phyloP scores from a whole-genome alignment of 2,888 invertebrate species.

The Amphipyra tragopoginis region DNA sequence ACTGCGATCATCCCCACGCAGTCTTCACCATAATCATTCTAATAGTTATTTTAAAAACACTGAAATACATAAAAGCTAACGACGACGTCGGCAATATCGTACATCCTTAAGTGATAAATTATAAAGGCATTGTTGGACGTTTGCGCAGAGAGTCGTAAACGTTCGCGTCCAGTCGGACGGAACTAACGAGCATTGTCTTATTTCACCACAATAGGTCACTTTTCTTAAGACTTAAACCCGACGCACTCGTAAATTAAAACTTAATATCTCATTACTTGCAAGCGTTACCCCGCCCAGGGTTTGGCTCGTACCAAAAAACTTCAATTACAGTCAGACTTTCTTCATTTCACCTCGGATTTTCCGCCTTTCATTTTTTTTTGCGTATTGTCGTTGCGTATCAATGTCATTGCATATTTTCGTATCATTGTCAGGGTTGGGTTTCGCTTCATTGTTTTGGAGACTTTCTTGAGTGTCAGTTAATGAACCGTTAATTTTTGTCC shows the following conservation, averaged over 20 bases:
- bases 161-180: slow-evolving; percentile 79
- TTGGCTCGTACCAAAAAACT: slow-evolving; percentile 77
- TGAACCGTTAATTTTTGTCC: slow-evolving; percentile 4
- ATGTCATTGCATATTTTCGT: slow-evolving; percentile 28
- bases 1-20: slow-evolving; percentile 3
- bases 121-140: slow-evolving; percentile 82
- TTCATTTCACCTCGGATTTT: slow-evolving; percentile 51
- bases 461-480: slow-evolving; percentile 4
- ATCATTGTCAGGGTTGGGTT: neutral
- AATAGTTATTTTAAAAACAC: slow-evolving; percentile 43
- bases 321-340: slow-evolving; percentile 65
- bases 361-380: slow-evolving; percentile 27
- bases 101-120: slow-evolving; percentile 82
- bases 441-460: slow-evolving; percentile 1
- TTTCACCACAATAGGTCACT: slow-evolving; percentile 87
- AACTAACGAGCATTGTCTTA: slow-evolving; percentile 88
- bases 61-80: slow-evolving; percentile 60
- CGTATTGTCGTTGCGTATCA: slow-evolving; percentile 31
- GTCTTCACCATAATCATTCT: slow-evolving; percentile 20
- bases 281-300: slow-evolving; percentile 75
- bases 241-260: slow-evolving; percentile 87
- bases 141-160: slow-evolving; percentile 73
- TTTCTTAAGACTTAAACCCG: slow-evolving; percentile 84
- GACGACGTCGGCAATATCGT: slow-evolving; percentile 68
- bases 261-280: slow-evolving; percentile 89